Conservation (phyloP, 30 jellyfish, hydroid and myxozoan genomes). For the Rhopilema esculentum region DNA sequence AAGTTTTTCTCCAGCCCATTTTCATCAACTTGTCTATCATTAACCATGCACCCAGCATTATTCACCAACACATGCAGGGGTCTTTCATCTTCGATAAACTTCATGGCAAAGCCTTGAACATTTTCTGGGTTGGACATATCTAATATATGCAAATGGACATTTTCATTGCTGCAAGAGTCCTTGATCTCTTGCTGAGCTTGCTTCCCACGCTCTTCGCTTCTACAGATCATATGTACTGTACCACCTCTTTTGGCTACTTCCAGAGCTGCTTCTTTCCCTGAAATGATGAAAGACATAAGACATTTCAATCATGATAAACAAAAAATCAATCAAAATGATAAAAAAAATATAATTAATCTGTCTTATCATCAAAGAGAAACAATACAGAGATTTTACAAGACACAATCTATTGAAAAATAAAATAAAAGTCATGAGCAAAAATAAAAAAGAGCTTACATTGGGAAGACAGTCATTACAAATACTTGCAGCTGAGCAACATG, state of each 20-base stretch:
- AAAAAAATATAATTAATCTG: too few species aligned
- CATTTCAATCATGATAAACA: not conserved
- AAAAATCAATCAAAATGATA: too few species aligned
- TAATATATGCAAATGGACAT: slow-evolving; percentile 71
- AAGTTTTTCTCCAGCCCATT: slow-evolving; percentile 78
- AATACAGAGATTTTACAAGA: too few species aligned
- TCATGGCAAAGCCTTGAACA: slow-evolving; percentile 66
- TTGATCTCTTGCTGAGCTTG: slow-evolving; percentile 75
- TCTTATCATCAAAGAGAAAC: too few species aligned
- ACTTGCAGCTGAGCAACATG: too few species aligned
- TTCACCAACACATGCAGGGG: slow-evolving; percentile 81
- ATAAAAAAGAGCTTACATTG: too few species aligned
- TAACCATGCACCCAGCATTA: slow-evolving; percentile 87
- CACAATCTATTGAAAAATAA: too few species aligned
- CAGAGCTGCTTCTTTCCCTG: slow-evolving; percentile 78
- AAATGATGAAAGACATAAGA: too few species aligned
- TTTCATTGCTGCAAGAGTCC: slow-evolving; percentile 43
- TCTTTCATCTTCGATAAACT: slow-evolving; percentile 42
- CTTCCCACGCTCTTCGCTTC: slow-evolving; percentile 73
- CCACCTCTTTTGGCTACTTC: slow-evolving; percentile 82
- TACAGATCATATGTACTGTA: slow-evolving; percentile 83
- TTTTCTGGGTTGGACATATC: slow-evolving; percentile 74
- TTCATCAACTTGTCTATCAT: slow-evolving; percentile 46
- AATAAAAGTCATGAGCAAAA: too few species aligned
- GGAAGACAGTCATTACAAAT: too few species aligned